A percentile compares a stretch with the other conserved stretches of the same genome.
These are phyloP conservation scores for Hydraecia micacea DNA, from an alignment of 2,888 invertebrate genomes.

Conservation along the genomic window DNA sequence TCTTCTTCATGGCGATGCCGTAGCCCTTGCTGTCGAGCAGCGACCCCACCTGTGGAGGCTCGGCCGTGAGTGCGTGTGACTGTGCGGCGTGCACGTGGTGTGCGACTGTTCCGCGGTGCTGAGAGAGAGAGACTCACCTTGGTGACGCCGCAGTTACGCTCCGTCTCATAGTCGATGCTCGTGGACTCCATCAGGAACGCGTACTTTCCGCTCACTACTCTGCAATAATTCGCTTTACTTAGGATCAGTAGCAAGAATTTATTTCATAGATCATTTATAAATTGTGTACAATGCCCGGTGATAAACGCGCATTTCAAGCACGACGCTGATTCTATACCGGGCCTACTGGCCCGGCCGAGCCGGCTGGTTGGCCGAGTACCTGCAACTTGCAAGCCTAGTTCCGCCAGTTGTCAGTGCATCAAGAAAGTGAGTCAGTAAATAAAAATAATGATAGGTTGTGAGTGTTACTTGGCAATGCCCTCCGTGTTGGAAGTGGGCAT, in stretches of 20 bases:
- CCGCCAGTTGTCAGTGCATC: background rate
- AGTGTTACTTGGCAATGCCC: constrained; percentile 90
- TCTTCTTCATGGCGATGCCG: constrained; percentile 95
- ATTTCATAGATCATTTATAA: background rate
- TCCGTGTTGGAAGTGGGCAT: constrained; percentile 90
- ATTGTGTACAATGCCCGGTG: background rate
- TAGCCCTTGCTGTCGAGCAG: constrained; percentile 96
- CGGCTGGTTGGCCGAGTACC: too few relatives aligned
- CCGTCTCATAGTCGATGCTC: constrained; percentile 95
- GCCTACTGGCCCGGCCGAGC: too few relatives aligned
- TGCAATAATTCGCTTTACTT: constrained; percentile 48
- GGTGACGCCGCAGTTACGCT: constrained; percentile 93
- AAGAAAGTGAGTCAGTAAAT: background rate
- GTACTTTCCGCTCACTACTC: constrained; percentile 87
- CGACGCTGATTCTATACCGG: too few relatives aligned
- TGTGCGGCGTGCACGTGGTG: background rate
- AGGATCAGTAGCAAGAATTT: background rate
- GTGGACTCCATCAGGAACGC: constrained; percentile 98
- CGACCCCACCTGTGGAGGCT: constrained; percentile 90
- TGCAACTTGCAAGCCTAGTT: background rate
- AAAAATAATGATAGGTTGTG: background rate
- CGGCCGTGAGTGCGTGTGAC: background rate
- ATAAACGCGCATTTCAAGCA: background rate
- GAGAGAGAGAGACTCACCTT: constrained; percentile 82
- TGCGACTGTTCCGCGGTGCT: background rate